A percentile compares a stretch with the other conserved stretches of the same genome.
Evolutionary conservation across 2,888 invertebrate species (phyloP).

Genomic region (Siphlonurus alternatus): DNA sequence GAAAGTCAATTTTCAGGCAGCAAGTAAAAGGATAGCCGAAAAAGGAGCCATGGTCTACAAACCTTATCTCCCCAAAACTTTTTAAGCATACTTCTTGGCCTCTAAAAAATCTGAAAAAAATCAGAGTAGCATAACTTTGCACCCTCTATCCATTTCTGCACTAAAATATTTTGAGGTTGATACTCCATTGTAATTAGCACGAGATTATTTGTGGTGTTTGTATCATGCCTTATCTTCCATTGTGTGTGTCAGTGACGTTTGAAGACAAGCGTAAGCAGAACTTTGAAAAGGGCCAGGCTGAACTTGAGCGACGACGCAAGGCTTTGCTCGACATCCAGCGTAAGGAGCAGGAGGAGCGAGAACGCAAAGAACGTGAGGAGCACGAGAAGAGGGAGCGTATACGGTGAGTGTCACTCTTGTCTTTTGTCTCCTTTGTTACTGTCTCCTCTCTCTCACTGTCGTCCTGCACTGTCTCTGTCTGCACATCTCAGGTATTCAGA

Average conservation of each 20-base stretch:
- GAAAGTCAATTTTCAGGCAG: too few species aligned
- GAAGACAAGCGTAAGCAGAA: constrained; percentile 96
- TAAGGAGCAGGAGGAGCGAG: constrained; percentile 83
- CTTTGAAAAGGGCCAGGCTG: constrained; percentile 95
- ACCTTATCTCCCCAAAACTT: too few species aligned
- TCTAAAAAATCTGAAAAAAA: too few species aligned
- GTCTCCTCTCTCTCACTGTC: not conserved
- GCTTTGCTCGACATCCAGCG: constrained; percentile 77
- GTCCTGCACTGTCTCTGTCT: not conserved
- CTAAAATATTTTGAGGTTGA: too few species aligned
- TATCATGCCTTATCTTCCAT: too few species aligned
- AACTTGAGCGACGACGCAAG: constrained; percentile 77
- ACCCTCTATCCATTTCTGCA: too few species aligned
- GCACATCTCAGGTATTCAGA: not conserved
- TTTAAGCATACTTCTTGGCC: too few species aligned
- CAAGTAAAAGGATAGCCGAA: too few species aligned
- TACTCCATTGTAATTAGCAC: too few species aligned
- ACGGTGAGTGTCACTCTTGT: constrained; percentile 37
- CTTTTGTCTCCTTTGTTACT: constrained; percentile 27
- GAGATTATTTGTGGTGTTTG: too few species aligned
- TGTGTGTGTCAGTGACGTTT: constrained; percentile 50
- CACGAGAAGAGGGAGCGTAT: constrained; percentile 70
- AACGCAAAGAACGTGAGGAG: constrained; percentile 84
- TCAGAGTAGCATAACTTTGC: too few species aligned
- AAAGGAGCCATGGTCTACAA: too few species aligned